phyloP scores from a whole-genome alignment of 2,797 vertebrate genomes.

The Microchirus variegatus region DNA sequence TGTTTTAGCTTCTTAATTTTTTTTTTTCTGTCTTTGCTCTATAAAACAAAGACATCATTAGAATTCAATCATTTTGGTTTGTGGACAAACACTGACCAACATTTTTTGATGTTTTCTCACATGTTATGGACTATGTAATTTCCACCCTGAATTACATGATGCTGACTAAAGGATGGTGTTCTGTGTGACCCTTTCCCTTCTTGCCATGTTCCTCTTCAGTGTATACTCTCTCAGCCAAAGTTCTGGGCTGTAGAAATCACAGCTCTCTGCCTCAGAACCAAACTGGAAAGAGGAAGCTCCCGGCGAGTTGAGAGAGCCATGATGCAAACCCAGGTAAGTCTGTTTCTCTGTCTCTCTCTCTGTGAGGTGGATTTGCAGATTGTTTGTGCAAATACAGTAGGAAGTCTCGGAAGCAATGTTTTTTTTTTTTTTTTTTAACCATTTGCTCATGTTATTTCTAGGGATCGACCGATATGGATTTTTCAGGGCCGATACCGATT shows the following conservation, averaged over 20 bases:
- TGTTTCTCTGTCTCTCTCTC: too few relatives aligned
- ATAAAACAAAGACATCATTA: too few relatives aligned
- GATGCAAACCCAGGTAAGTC: constrained; percentile 93
- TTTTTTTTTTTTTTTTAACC: background rate
- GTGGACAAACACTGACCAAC: too few relatives aligned
- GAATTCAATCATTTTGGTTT: too few relatives aligned
- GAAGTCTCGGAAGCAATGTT: background rate
- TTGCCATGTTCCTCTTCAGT: constrained; percentile 73
- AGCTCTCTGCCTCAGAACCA: constrained; percentile 89
- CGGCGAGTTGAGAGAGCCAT: constrained; percentile 92
- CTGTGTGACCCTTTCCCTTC: background rate
- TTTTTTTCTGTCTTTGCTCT: too few relatives aligned
- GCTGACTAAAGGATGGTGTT: background rate
- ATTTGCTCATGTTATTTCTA: too few relatives aligned
- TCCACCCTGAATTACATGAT: background rate
- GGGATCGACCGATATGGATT: too few relatives aligned
- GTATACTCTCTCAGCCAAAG: constrained; percentile 91
- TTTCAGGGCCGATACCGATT: too few relatives aligned
- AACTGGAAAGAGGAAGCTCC: constrained; percentile 87
- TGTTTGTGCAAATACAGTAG: background rate
- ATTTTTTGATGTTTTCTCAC: too few relatives aligned
- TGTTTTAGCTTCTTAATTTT: too few relatives aligned
- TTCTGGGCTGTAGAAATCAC: constrained; percentile 94
- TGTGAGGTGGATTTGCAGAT: background rate
- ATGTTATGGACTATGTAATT: too few relatives aligned